Evolutionary conservation across 2,888 invertebrate genomes (phyloP).

Genomic region (Argyra leucocephala): DNA sequence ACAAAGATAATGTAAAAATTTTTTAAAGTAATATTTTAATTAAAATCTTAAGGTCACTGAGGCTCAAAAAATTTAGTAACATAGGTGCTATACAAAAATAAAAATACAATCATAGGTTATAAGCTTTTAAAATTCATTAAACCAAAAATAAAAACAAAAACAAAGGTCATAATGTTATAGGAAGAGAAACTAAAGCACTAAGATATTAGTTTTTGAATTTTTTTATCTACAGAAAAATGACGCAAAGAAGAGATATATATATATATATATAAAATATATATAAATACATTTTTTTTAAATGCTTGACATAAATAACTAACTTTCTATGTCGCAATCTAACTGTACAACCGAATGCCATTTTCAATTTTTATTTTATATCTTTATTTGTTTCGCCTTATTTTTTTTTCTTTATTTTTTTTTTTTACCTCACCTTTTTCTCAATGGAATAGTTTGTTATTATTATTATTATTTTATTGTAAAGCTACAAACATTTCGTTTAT

Average conservation of each 20-base stretch:
- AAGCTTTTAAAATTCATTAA: too few species aligned
- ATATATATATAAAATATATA: too few species aligned
- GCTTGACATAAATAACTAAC: slow-evolving; percentile 3
- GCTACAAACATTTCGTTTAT: background rate
- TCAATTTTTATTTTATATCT: background rate
- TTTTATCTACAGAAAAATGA: background rate
- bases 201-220: background rate
- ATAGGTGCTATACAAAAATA: too few species aligned
- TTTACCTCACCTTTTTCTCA: background rate
- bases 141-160: too few species aligned
- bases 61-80: too few species aligned
- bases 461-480: background rate
- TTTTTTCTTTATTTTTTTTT: background rate
- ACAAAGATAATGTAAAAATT: too few species aligned
- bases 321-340: slow-evolving; percentile 6
- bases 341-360: background rate
- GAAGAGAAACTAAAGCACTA: too few species aligned
- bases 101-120: too few species aligned
- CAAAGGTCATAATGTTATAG: too few species aligned
- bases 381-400: background rate
- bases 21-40: too few species aligned
- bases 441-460: slow-evolving; percentile 1
- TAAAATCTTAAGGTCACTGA: too few species aligned
- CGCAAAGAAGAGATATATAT: background rate
- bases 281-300: too few species aligned